Evolutionary conservation across 1,140 invertebrate species (phyloP), one percentile per base, ranked within the genome.

Genomic region (Dolichoris vasculosae): DNA sequence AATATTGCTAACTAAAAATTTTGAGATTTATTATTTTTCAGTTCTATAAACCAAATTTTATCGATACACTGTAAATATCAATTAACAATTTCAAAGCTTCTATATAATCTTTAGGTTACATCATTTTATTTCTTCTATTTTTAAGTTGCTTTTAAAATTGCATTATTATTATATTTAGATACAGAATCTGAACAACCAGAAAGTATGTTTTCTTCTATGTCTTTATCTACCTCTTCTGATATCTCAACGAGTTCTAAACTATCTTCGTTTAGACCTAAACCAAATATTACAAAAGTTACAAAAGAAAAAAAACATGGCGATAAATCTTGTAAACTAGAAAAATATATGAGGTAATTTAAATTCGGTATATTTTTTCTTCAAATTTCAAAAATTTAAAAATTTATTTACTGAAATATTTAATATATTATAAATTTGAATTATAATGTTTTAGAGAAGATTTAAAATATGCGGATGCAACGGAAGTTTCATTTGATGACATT

Each of bases 401-500:
- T n/a, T n/a, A n/a, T n/a, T 11, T 73, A 11, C 17, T 73, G 23
- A 38, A 40, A 40, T 71, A 71, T 23, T 20, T 4, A 71, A 17
- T 32, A n/a, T n/a, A n/a, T n/a, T n/a, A n/a, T 20, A 15, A 71
- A 38, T 73, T 73, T 43, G n/a, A 69, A 17, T 69, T 69, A 38
- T 69, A 38, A 43, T 43, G 43, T 4, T 67, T n/a, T 35, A 85
- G 85, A 15, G 76, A 85, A 13, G 88, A 86, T n/a, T 77, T 84
- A 13, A 69, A 86, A 59, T 84, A 87, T 17, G 86, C 87, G 6
- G 87, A 89, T 35, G 75, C 20, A 23, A 46, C 88, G 4, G 51
- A 75, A 40, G 51, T 86, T 0, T 40, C 87, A 0, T 89, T 89
- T 30, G 88, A 90, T 0, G 88, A 91, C 43, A 2, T 90, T 11